These are phyloP conservation scores for Coptotermes formosanus DNA, from an alignment of 1,140 invertebrate genomes.

Conservation along the genomic window DNA sequence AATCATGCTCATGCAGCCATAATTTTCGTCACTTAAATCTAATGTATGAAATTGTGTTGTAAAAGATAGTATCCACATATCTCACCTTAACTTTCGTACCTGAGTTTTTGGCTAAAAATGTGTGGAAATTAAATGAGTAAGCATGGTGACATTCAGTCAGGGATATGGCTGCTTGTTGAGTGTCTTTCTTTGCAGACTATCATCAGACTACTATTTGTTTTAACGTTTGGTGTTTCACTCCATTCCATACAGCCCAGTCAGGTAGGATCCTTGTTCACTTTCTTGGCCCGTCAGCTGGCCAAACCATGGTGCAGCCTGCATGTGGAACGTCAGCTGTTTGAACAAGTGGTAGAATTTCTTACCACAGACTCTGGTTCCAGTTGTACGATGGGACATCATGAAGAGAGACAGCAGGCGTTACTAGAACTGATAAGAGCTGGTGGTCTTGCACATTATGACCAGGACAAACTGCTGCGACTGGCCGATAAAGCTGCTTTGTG, in stretches of 20 bases:
- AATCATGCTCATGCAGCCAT: too few relatives aligned
- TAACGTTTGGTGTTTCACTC: too few relatives aligned
- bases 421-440: slow-evolving; percentile 71
- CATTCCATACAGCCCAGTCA: slow-evolving; percentile 51
- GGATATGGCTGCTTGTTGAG: too few relatives aligned
- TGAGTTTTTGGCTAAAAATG: too few relatives aligned
- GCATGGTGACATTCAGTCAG: too few relatives aligned
- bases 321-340: slow-evolving; percentile 43
- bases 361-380: slow-evolving; percentile 43
- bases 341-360: slow-evolving; percentile 51
- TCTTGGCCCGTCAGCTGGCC: slow-evolving; percentile 67
- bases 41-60: too few relatives aligned
- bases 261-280: slow-evolving; percentile 70
- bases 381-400: slow-evolving; percentile 47
- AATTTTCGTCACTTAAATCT: too few relatives aligned
- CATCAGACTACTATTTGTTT: not conserved
- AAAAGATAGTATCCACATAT: too few relatives aligned
- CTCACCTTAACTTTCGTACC: too few relatives aligned
- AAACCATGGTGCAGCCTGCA: slow-evolving; percentile 48
- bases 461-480: slow-evolving; percentile 56
- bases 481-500: slow-evolving; percentile 67
- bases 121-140: too few relatives aligned
- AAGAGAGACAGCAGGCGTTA: slow-evolving; percentile 78
- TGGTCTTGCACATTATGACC: slow-evolving; percentile 62
- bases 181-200: too few relatives aligned